Conservation (phyloP, 2,113 vertebrate species). For the Sander vitreus region DNA sequence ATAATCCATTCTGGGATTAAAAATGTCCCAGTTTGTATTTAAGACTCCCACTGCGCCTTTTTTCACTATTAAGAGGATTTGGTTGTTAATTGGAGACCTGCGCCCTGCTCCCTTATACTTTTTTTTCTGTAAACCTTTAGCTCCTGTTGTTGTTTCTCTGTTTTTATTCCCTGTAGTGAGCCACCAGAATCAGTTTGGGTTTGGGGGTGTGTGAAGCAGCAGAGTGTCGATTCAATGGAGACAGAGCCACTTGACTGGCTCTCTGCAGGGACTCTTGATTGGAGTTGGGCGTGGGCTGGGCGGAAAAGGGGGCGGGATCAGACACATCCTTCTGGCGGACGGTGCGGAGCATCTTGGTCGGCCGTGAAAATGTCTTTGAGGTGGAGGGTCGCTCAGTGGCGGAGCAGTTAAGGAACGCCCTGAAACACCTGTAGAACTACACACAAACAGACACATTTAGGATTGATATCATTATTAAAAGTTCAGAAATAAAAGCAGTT, state of each 20-base stretch:
- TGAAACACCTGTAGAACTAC: conserved; percentile 88
- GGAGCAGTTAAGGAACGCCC: conserved; percentile 77
- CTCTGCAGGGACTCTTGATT: conserved; percentile 16
- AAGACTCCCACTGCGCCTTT: conserved; percentile 23
- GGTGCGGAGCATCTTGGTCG: conserved; percentile 65
- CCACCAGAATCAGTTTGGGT: conserved; percentile 76
- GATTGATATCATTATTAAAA: neutral
- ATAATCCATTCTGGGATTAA: conserved; percentile 29
- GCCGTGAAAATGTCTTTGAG: conserved; percentile 74
- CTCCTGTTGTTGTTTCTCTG: neutral
- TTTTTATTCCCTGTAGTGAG: conserved; percentile 73
- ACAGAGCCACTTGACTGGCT: neutral
- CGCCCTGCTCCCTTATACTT: neutral
- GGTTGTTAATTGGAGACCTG: conserved; percentile 39
- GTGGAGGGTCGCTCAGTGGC: conserved; percentile 59
- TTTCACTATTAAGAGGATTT: conserved; percentile 35
- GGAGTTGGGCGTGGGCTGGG: conserved; percentile 37
- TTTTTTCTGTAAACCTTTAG: neutral
- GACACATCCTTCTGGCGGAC: conserved; percentile 47
- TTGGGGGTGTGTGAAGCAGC: conserved; percentile 16
- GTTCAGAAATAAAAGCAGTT: neutral
- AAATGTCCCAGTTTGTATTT: conserved; percentile 22
- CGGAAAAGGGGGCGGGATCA: conserved; percentile 5
- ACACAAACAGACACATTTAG: conserved; percentile 48
- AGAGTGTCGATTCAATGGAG: neutral